Conservation (phyloP, 2,888 invertebrate genomes). For the Tetramorium bicarinatum region DNA sequence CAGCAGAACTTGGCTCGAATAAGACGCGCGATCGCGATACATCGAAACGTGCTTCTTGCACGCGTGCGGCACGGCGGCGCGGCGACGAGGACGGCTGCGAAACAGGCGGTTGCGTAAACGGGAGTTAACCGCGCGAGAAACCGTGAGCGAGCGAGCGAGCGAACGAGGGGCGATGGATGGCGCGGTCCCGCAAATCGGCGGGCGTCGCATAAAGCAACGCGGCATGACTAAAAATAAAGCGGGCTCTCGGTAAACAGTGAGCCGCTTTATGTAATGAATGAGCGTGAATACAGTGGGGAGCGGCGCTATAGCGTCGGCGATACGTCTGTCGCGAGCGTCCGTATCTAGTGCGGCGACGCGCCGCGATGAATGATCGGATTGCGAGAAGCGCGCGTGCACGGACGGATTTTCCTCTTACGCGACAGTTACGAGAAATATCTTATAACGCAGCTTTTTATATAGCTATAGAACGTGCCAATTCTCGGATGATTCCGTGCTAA, state of each 20-base stretch:
- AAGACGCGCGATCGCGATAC: slow-evolving; percentile 18
- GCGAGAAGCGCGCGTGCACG: background rate
- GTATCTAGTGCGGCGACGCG: slow-evolving; percentile 12
- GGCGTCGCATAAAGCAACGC: slow-evolving; percentile 65
- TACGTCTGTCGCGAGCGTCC: slow-evolving; percentile 24
- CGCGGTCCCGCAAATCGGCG: slow-evolving; percentile 63
- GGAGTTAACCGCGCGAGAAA: slow-evolving; percentile 20
- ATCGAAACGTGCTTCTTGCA: slow-evolving; percentile 16
- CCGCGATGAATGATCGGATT: slow-evolving; percentile 22
- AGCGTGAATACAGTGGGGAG: slow-evolving; percentile 73
- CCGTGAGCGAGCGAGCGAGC: background rate
- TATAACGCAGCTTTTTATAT: background rate
- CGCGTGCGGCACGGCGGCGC: background rate
- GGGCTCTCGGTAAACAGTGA: slow-evolving; percentile 77
- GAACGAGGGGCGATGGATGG: slow-evolving; percentile 26
- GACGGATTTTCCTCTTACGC: background rate
- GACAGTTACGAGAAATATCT: background rate
- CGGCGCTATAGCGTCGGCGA: slow-evolving; percentile 44
- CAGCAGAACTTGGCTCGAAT: slow-evolving; percentile 13
- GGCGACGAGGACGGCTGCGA: slow-evolving; percentile 2
- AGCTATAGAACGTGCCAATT: background rate
- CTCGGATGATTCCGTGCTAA: background rate
- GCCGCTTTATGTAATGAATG: slow-evolving; percentile 84
- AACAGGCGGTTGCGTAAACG: slow-evolving; percentile 51
- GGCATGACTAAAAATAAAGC: slow-evolving; percentile 72